These are phyloP conservation scores for Phaenicophaeus curvirostris DNA, from an alignment of 2,797 vertebrate species.

Conservation along the genomic window DNA sequence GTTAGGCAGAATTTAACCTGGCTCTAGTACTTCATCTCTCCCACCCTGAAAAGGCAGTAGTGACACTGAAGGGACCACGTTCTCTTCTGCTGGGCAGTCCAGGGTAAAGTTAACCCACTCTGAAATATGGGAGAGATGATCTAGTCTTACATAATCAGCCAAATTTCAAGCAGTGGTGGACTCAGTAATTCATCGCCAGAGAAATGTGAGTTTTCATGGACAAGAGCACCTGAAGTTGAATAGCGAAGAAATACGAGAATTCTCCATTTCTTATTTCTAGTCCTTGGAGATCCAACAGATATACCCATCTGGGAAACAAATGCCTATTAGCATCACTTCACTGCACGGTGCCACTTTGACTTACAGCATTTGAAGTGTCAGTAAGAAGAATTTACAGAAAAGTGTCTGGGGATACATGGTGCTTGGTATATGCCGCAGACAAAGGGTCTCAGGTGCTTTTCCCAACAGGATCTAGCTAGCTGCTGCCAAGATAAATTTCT, in stretches of 20 bases:
- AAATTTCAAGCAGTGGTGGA: background rate
- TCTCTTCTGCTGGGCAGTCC: background rate
- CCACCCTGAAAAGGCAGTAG: background rate
- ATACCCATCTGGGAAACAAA: conserved; percentile 2
- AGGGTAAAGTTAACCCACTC: background rate
- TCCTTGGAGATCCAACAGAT: background rate
- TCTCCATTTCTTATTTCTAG: background rate
- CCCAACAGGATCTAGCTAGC: conserved; percentile 4
- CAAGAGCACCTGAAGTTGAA: background rate
- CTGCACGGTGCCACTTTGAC: background rate
- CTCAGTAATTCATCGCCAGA: background rate
- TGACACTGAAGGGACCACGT: background rate
- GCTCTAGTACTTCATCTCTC: background rate
- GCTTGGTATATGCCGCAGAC: conserved; percentile 15
- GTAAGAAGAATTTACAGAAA: conserved; percentile 11
- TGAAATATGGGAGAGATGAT: background rate
- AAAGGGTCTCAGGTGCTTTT: conserved; percentile 35
- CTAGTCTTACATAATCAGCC: background rate
- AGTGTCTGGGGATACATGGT: background rate
- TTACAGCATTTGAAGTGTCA: conserved; percentile 7
- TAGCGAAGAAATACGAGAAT: background rate
- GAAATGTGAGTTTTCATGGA: background rate
- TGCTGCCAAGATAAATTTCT: conserved; percentile 52
- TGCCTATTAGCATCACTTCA: conserved; percentile 31
- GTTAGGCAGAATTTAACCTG: background rate